These are phyloP conservation scores for Nannoperca obscura DNA, from an alignment of 2,797 vertebrate genomes.

Conservation along the genomic window DNA sequence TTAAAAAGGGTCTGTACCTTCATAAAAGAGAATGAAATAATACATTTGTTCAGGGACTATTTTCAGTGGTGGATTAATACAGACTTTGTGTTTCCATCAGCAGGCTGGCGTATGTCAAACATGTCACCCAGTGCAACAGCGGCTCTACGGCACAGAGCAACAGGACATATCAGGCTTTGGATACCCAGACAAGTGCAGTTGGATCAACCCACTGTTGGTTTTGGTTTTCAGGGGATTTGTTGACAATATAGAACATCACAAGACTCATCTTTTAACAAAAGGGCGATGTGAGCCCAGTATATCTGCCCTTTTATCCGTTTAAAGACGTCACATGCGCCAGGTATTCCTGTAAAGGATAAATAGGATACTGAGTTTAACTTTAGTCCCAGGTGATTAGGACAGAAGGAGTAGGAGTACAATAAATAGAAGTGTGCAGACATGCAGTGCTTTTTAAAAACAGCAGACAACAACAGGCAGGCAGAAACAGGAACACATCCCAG, in stretches of 20 bases:
- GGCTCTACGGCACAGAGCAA: too few species aligned
- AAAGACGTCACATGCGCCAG: neutral
- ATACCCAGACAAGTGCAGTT: neutral
- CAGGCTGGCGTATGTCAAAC: neutral
- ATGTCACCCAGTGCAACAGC: neutral
- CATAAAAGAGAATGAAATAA: neutral
- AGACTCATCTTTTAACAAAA: neutral
- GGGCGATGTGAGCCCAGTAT: neutral
- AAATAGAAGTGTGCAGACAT: slow-evolving; percentile 14
- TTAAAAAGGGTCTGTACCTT: neutral
- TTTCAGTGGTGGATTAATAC: neutral
- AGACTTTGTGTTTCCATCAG: neutral
- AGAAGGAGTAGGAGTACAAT: neutral
- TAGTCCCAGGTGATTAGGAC: neutral
- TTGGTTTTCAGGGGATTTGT: too few species aligned
- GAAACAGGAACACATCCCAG: slow-evolving; percentile 10
- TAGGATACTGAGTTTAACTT: neutral
- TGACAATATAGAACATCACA: neutral
- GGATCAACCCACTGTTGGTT: neutral
- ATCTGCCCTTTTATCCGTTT: neutral
- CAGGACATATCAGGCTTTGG: neutral
- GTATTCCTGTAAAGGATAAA: neutral
- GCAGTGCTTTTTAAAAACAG: slow-evolving; percentile 13
- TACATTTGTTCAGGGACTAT: neutral
- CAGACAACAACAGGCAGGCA: slow-evolving; percentile 29